These are phyloP conservation scores for Drosophila pseudotalamancana DNA, from an alignment of 2,888 invertebrate genomes.

Conservation along the genomic window DNA sequence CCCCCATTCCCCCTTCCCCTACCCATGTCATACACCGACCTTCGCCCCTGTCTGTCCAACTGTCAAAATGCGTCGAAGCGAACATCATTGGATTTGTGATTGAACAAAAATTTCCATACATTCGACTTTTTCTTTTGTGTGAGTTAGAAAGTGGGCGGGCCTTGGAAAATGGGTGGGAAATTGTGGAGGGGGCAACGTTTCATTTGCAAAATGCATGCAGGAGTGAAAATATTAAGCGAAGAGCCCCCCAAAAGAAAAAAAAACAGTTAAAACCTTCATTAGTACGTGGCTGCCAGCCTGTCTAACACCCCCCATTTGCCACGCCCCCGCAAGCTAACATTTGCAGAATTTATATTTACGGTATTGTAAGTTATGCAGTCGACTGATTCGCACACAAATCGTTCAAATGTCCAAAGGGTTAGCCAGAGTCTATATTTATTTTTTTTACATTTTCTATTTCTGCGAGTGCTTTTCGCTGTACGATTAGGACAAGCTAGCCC, in stretches of 20 bases:
- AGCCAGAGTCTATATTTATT: neutral
- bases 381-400: constrained; percentile 78
- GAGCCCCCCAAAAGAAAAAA: too few species aligned
- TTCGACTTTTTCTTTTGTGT: constrained; percentile 54
- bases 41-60: constrained; percentile 59
- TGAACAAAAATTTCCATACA: constrained; percentile 81
- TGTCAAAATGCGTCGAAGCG: constrained; percentile 83
- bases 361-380: constrained; percentile 83
- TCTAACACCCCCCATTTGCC: neutral
- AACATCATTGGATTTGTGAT: constrained; percentile 83
- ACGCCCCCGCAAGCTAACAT: neutral
- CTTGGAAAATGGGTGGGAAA: neutral
- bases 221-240: constrained; percentile 67
- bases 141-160: neutral
- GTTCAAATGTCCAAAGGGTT: constrained; percentile 47
- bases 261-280: constrained; percentile 63
- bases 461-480: constrained; percentile 82
- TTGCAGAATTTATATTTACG: constrained; percentile 78
- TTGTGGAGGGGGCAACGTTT: constrained; percentile 35
- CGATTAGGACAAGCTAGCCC: constrained; percentile 70
- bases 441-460: constrained; percentile 1
- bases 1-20: neutral
- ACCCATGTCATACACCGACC: too few species aligned
- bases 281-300: constrained; percentile 24
- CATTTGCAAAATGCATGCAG: constrained; percentile 74